phyloP scores from a whole-genome alignment of 2,113 vertebrate species.

The Prunella fulvescens region DNA sequence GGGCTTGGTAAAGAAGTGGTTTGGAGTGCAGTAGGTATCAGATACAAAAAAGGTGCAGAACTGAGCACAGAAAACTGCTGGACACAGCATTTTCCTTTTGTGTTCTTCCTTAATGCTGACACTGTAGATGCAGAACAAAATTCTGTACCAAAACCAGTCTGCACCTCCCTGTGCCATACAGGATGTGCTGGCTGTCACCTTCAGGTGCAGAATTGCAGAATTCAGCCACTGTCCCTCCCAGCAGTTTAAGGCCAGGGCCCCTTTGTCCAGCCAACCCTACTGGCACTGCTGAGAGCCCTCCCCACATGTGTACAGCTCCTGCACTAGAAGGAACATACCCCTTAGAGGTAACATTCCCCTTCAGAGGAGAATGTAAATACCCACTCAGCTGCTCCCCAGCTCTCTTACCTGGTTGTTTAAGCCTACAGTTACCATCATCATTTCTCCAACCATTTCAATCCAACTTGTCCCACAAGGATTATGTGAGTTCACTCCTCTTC shows the following conservation, averaged over 20 bases:
- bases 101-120: not conserved
- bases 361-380: not conserved
- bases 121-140: not conserved
- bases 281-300: not conserved
- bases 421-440: conserved; percentile 92
- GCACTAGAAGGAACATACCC: not conserved
- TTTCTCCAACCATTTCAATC: conserved; percentile 96
- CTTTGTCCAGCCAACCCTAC: not conserved
- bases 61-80: not conserved
- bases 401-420: conserved; percentile 89
- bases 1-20: not conserved
- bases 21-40: not conserved
- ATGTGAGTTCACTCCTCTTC: conserved; percentile 92
- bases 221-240: not conserved
- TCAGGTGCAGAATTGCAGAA: not conserved
- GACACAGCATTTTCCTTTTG: not conserved
- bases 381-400: not conserved
- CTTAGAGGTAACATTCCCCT: not conserved
- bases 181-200: not conserved
- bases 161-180: not conserved
- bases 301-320: rapidly evolving
- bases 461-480: conserved; percentile 94
- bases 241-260: not conserved
- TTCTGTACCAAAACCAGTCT: not conserved
- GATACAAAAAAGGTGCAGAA: not conserved